Evolutionary conservation across 2,797 vertebrate species (phyloP), one percentile per base, ranked within the genome.

Genomic region (Psittacula derbiana): DNA sequence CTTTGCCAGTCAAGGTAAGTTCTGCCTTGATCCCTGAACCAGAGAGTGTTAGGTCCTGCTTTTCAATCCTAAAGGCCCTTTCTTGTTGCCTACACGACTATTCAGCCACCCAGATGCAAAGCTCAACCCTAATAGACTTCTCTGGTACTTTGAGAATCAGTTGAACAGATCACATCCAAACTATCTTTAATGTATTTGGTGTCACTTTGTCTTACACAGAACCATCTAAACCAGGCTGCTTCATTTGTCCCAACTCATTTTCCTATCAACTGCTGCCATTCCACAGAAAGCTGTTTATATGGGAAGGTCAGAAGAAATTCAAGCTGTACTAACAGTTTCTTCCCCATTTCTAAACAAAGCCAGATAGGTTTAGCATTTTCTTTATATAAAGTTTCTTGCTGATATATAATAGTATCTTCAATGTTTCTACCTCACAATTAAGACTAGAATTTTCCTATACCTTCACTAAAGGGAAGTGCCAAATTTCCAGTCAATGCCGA

Each of bases 211-310:
- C 19, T 67, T 36, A 28, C 1, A 50, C 53, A 78, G n/a, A 57
- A 33, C 16, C 43, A 52, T 12, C n/a, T 30, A 57, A 62, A 41
- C 4, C 3, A 10, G 16, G 17, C 27, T 53, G 57, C 43, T 75
- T 47, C 31, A 28, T 41, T 18, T 57, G 16, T n/a, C 47, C 20
- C 6, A 14, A 52, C n/a, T 61, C 11, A 46, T 61, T 67, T 55
- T 50, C 2, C 0, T 25, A 23, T 31, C 47, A 33, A 30, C 10
- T 12, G 30, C 31, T 31, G 24, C 8, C 2, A 1, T 46, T 31
- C 24, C 3, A 2, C 28, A 66, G 36, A 44, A 79, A 57, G 25
- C 18, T 36, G 24, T 25, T 50, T 25, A 18, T 33, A 65, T 1
- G 20, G 25, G 8, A 57, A 33, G 11, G 30, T 28, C 23, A 67